Percentiles rank a stretch among this genome's conserved stretches.
Evolutionary conservation across 2,113 vertebrate genomes (phyloP).

Genomic region (Pagrus major): DNA sequence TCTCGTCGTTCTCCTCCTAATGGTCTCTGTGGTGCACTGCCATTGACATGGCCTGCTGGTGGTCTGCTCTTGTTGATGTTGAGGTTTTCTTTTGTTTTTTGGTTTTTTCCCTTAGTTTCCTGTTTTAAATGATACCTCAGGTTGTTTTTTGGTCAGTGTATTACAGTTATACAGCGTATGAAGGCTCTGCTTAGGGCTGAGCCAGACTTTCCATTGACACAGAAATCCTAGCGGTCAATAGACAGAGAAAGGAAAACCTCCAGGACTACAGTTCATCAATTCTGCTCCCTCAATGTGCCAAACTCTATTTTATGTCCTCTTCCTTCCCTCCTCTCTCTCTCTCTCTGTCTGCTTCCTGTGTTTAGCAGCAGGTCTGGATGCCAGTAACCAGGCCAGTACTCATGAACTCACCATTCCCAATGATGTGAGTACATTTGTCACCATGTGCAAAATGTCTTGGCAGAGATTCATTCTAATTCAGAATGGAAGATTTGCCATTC

Average conservation of each 20-base stretch:
- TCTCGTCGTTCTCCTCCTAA: slow-evolving; percentile 68
- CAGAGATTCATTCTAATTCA: background rate
- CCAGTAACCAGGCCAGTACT: slow-evolving; percentile 97
- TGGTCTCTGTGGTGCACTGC: slow-evolving; percentile 73
- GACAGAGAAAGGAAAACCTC: slow-evolving; percentile 12
- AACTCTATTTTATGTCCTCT: slow-evolving; percentile 79
- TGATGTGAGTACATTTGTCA: slow-evolving; percentile 92
- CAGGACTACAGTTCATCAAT: slow-evolving; percentile 36
- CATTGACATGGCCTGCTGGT: slow-evolving; percentile 85
- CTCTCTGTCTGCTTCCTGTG: slow-evolving; percentile 64
- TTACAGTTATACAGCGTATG: background rate
- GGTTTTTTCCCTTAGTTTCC: slow-evolving; percentile 39
- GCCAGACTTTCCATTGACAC: slow-evolving; percentile 4
- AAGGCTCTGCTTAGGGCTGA: slow-evolving; percentile 34
- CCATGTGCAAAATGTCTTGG: background rate
- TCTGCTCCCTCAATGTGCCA: slow-evolving; percentile 83
- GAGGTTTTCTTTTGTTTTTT: slow-evolving; percentile 69
- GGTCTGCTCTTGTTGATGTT: slow-evolving; percentile 84
- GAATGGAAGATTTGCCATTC: background rate
- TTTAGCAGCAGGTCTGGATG: slow-evolving; percentile 93
- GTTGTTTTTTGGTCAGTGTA: background rate
- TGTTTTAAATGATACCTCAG: slow-evolving; percentile 27
- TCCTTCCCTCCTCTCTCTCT: slow-evolving; percentile 50
- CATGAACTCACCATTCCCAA: slow-evolving; percentile 99
- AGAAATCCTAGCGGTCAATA: slow-evolving; percentile 22